A percentile compares a stretch with the other conserved stretches of the same genome.
These are phyloP conservation scores for Pristionchus fissidentatus DNA, from an alignment of 2,888 invertebrate genomes.

Conservation along the genomic window DNA sequence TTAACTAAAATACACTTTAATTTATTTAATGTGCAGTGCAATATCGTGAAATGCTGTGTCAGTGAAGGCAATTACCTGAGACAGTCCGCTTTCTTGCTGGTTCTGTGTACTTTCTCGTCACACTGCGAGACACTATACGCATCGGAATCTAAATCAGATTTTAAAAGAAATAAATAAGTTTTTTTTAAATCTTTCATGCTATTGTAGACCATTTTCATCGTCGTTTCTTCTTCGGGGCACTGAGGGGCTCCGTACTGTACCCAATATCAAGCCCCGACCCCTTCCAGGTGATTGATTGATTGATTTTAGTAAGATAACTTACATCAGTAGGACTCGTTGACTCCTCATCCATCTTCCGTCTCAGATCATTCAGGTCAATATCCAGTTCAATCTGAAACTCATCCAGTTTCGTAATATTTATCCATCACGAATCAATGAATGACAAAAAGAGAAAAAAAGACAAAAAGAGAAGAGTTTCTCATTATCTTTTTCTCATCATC, in stretches of 20 bases:
- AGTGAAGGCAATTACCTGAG: background rate
- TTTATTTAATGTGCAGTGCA: no score
- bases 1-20: no score
- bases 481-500: background rate
- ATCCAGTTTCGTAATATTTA: no score
- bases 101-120: slow-evolving; percentile 19
- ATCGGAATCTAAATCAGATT: background rate
- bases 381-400: slow-evolving; percentile 43
- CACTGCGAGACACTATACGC: background rate
- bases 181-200: no score
- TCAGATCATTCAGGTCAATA: slow-evolving; percentile 29
- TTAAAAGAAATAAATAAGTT: background rate
- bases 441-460: no score
- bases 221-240: no score
- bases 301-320: background rate
- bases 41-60: no score
- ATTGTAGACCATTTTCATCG: no score
- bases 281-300: no score
- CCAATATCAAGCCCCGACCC: background rate
- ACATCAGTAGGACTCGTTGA: slow-evolving; percentile 19
- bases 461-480: background rate
- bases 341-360: background rate
- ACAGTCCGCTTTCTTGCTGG: slow-evolving; percentile 1
- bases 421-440: no score
- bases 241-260: no score